Evolutionary conservation across 2,113 vertebrate species (phyloP).

Genomic region (Copsychus sechellarum): DNA sequence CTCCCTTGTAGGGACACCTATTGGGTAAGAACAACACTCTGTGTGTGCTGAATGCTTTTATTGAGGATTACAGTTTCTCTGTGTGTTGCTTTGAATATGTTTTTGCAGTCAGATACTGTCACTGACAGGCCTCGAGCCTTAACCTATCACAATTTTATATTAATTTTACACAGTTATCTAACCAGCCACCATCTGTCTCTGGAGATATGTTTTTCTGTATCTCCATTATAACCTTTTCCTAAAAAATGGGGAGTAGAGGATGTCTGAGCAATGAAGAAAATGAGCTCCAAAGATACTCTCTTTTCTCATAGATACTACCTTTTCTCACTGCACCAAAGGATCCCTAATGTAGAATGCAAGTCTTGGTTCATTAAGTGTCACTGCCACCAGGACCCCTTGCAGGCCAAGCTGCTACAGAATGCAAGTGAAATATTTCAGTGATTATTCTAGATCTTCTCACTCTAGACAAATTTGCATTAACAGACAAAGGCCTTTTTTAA

Average conservation of each 20-base stretch:
- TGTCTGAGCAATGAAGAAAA: neutral
- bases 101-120: neutral
- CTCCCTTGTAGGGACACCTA: fast-evolving
- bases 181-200: neutral
- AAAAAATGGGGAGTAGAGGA: neutral
- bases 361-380: neutral
- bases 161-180: neutral
- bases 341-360: neutral
- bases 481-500: neutral
- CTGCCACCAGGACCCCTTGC: neutral
- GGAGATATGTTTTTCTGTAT: neutral
- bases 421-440: neutral
- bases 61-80: neutral
- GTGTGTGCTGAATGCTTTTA: neutral
- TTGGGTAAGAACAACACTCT: neutral
- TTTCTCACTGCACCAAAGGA: neutral
- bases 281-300: neutral
- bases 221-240: neutral
- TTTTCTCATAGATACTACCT: neutral
- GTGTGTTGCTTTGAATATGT: neutral
- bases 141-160: neutral
- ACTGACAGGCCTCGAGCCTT: fast-evolving
- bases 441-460: neutral
- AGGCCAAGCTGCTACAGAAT: neutral
- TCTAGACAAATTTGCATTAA: neutral